phyloP scores from a whole-genome alignment of 2,113 vertebrate genomes.

The Nycticebus coucang region DNA sequence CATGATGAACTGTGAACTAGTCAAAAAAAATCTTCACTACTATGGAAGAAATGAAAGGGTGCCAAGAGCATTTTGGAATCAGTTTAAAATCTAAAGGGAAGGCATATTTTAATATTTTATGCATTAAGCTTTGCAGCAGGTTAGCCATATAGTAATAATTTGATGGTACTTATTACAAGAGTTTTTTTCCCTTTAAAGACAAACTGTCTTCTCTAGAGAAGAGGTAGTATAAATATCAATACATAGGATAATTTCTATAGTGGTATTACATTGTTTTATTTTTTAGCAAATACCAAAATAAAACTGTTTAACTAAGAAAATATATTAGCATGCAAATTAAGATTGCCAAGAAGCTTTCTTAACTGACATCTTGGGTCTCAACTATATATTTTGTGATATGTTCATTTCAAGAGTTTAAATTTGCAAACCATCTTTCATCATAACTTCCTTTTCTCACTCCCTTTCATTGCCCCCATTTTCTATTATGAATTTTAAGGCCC shows the following conservation, averaged over 20 bases:
- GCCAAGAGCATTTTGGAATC: constrained; percentile 32
- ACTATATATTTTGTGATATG: constrained; percentile 72
- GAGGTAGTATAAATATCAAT: constrained; percentile 57
- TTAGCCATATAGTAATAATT: background rate
- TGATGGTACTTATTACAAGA: background rate
- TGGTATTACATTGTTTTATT: constrained; percentile 16
- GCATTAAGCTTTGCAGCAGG: constrained; percentile 30
- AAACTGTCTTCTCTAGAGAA: constrained; percentile 55
- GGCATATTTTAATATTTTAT: constrained; percentile 3
- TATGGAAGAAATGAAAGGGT: constrained; percentile 53
- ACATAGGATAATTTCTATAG: constrained; percentile 35
- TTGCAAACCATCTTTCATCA: constrained; percentile 53
- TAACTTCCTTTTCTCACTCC: constrained; percentile 45
- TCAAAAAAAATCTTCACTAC: background rate
- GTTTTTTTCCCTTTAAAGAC: constrained; percentile 41
- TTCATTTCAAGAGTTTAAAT: constrained; percentile 67
- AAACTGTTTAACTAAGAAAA: constrained; percentile 72
- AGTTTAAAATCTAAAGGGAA: constrained; percentile 55
- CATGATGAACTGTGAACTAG: constrained; percentile 14
- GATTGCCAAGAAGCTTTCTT: constrained; percentile 67
- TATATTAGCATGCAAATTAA: constrained; percentile 71
- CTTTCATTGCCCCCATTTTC: constrained; percentile 48
- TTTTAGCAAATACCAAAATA: constrained; percentile 59
- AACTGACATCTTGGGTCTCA: constrained; percentile 64
- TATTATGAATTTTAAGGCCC: constrained; percentile 74